phyloP scores from a whole-genome alignment of 2,888 invertebrate genomes.

The Apomyelois bistriatella region DNA sequence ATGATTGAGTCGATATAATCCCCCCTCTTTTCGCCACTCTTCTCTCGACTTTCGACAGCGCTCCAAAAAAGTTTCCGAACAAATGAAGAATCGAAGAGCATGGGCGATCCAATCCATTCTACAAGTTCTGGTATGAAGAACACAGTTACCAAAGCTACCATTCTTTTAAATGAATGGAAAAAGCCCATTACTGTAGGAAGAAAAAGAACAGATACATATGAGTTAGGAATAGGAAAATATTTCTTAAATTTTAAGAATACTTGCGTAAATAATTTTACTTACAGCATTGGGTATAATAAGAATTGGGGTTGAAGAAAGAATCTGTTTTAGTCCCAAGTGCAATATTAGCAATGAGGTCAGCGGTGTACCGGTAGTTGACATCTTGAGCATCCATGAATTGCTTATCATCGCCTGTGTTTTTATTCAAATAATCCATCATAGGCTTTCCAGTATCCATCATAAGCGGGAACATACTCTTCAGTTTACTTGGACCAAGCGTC shows the following conservation, averaged over 20 bases:
- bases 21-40: conserved; percentile 24
- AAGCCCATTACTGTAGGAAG: conserved; percentile 25
- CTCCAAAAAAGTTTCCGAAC: conserved; percentile 6
- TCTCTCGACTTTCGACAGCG: conserved; percentile 25
- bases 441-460: not conserved
- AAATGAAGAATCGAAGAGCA: conserved; percentile 18
- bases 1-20: conserved; percentile 31
- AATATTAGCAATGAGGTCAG: conserved; percentile 30
- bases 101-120: conserved; percentile 22
- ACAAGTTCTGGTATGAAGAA: conserved; percentile 32
- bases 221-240: too few relatives aligned
- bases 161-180: conserved; percentile 30
- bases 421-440: not conserved
- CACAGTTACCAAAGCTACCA: conserved; percentile 29
- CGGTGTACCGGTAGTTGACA: conserved; percentile 27
- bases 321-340: conserved; percentile 29
- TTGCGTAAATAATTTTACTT: conserved; percentile 5
- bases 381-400: conserved; percentile 23
- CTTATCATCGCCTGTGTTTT: not conserved
- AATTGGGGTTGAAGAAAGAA: conserved; percentile 25
- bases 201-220: not conserved
- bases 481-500: conserved; percentile 19
- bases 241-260: not conserved
- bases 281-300: conserved; percentile 28
- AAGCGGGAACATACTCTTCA: not conserved